Percentiles rank a stretch among this genome's conserved stretches.
These are phyloP conservation scores for Callosobruchus maculatus DNA, from an alignment of 2,888 invertebrate species.

Conservation along the genomic window DNA sequence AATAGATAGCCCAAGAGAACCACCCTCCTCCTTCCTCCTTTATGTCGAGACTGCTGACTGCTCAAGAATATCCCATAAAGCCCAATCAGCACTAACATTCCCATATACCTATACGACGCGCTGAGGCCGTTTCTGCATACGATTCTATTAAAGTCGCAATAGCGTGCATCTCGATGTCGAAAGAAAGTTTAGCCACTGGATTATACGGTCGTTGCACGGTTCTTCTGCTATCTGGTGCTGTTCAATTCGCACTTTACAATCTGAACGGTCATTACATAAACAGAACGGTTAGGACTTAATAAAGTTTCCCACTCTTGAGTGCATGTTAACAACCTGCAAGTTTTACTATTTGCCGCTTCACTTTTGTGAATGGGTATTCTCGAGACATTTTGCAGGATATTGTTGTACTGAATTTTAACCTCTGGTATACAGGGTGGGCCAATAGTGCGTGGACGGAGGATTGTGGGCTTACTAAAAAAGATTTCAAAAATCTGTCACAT, in stretches of 20 bases:
- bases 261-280: slow-evolving; percentile 27
- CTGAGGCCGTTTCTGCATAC: slow-evolving; percentile 7
- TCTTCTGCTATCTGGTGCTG: slow-evolving; percentile 32
- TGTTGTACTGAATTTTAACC: no score
- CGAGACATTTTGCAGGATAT: neutral
- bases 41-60: no score
- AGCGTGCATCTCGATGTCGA: slow-evolving; percentile 12
- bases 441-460: no score
- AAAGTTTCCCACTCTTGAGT: slow-evolving; percentile 12
- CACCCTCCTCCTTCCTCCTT: no score
- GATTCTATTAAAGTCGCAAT: slow-evolving; percentile 17
- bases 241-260: slow-evolving; percentile 36
- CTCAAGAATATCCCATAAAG: no score
- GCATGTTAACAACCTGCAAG: neutral
- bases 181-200: slow-evolving; percentile 20
- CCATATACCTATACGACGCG: neutral
- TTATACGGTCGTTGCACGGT: slow-evolving; percentile 9
- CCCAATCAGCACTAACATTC: no score
- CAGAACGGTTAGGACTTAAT: slow-evolving; percentile 26
- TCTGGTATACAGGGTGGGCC: no score
- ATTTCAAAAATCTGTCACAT: no score
- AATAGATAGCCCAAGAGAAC: no score
- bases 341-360: neutral
- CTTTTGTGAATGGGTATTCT: neutral
- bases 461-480: no score